Conservation (phyloP, 2,888 invertebrate genomes). For the Heterodera filipjevi region DNA sequence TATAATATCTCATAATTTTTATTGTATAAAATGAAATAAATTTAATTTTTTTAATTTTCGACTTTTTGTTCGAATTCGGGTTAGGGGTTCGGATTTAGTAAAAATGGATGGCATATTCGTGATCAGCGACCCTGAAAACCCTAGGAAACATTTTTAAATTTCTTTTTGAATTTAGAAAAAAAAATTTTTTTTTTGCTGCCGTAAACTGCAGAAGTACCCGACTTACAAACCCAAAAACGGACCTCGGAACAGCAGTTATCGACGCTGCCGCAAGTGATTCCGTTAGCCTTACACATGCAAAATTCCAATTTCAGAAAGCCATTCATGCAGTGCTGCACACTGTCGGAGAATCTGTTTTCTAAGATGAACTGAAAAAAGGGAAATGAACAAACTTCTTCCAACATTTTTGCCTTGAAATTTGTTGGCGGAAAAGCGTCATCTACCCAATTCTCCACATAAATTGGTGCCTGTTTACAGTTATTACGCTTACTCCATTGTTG, state of each 20-base stretch:
- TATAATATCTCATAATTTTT: no score
- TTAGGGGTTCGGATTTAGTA: no score
- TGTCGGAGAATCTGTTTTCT: conserved; percentile 14
- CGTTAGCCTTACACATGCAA: conserved; percentile 22
- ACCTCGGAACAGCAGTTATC: conserved; percentile 22
- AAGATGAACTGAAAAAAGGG: conserved; percentile 33
- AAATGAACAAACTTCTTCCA: background rate
- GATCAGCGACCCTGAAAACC: no score
- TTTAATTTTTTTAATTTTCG: no score
- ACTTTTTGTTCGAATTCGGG: no score
- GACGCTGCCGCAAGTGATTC: background rate
- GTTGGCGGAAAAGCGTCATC: conserved; percentile 31
- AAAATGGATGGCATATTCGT: no score
- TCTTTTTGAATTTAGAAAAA: no score
- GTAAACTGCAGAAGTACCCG: no score
- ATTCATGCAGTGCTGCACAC: background rate
- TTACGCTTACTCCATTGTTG: background rate
- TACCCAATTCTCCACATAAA: conserved; percentile 45
- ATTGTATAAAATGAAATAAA: no score
- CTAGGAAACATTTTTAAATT: no score
- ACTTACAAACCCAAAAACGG: background rate
- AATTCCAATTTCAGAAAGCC: conserved; percentile 18
- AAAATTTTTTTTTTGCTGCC: no score
- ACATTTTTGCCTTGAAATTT: conserved; percentile 28
- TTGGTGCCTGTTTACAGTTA: conserved; percentile 28